Evolutionary conservation across 2,797 vertebrate genomes (phyloP).

Genomic region (Molossus alvarezi): DNA sequence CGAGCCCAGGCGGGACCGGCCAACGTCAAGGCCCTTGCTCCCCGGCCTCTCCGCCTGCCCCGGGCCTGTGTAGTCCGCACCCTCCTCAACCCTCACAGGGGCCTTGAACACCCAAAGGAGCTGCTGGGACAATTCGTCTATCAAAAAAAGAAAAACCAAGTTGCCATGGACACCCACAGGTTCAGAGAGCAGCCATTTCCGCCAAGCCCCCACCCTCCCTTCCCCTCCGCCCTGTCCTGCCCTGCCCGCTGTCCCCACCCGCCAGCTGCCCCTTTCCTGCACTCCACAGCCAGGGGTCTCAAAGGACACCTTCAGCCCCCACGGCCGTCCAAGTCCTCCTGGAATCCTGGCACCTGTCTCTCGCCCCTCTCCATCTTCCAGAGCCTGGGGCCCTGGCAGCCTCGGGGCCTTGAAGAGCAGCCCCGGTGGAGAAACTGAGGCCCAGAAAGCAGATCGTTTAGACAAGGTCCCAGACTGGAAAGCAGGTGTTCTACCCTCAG

Average conservation of each 20-base stretch:
- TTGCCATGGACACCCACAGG: background rate
- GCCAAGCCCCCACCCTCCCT: accelerated
- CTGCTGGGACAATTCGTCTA: background rate
- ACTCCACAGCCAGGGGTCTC: background rate
- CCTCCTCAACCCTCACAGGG: background rate
- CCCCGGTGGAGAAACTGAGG: background rate
- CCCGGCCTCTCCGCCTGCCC: background rate
- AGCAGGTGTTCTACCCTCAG: background rate
- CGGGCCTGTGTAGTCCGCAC: background rate
- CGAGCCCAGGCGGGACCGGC: background rate
- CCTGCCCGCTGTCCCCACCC: background rate
- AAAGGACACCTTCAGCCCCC: accelerated
- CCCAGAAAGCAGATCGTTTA: background rate
- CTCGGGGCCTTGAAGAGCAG: background rate
- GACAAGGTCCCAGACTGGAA: background rate
- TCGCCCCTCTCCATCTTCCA: background rate
- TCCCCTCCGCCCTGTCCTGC: background rate
- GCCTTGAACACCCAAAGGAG: background rate
- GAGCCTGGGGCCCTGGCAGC: accelerated
- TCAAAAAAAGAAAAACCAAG: background rate
- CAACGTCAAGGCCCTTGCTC: background rate
- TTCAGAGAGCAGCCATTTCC: background rate
- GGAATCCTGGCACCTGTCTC: background rate
- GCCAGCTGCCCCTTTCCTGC: background rate
- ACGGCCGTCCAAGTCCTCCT: accelerated